These are phyloP conservation scores for Phrynocephalus versicolor DNA, from an alignment of 2,113 vertebrate species.

Conservation along the genomic window DNA sequence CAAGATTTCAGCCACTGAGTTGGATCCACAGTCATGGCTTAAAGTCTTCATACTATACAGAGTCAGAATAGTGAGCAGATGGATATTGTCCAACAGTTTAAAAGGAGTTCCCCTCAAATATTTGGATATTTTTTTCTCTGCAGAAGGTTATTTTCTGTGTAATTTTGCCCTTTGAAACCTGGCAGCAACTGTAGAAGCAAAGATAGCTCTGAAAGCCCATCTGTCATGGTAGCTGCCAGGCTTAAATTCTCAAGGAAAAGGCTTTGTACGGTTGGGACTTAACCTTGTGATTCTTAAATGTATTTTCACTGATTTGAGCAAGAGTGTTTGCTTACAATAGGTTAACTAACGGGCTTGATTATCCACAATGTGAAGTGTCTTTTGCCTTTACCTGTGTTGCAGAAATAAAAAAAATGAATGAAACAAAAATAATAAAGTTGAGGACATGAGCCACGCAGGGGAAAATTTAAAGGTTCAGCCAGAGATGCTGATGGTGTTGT, in stretches of 20 bases:
- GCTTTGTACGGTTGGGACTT: background rate
- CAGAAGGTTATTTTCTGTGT: background rate
- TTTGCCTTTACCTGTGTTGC: background rate
- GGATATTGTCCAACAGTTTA: no score
- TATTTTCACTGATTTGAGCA: background rate
- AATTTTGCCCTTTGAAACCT: background rate
- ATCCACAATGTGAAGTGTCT: background rate
- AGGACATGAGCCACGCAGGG: background rate
- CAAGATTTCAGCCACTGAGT: no score
- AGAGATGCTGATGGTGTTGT: background rate
- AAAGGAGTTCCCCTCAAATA: background rate
- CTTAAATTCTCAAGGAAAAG: background rate
- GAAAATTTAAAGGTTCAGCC: background rate
- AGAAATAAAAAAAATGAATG: background rate
- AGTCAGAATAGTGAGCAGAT: no score
- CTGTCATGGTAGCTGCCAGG: background rate
- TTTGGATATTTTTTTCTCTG: background rate
- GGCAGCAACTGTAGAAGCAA: background rate
- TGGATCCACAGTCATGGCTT: no score
- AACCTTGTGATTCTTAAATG: background rate
- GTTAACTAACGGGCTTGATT: background rate
- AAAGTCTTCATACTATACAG: no score
- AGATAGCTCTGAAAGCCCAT: background rate
- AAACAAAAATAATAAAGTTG: background rate
- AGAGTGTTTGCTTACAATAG: background rate